Percentiles rank a stretch among this genome's conserved stretches.
phyloP scores from a whole-genome alignment of 2,797 vertebrate genomes.

The Dermochelys coriacea region DNA sequence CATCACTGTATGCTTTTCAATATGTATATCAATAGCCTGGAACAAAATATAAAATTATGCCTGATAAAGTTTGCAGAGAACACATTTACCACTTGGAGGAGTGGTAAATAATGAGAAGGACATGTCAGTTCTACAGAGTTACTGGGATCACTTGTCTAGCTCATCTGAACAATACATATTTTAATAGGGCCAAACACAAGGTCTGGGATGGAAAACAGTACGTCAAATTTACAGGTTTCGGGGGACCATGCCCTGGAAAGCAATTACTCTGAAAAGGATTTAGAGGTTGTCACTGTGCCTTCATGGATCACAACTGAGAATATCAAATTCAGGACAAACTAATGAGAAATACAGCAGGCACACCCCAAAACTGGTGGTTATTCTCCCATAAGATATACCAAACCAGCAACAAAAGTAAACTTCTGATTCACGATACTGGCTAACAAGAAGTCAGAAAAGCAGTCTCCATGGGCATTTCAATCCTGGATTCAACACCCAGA shows the following conservation, averaged over 20 bases:
- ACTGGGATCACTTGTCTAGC: neutral
- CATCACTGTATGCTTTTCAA: neutral
- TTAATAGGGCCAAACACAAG: neutral
- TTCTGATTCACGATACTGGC: too few species aligned
- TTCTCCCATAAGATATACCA: too few species aligned
- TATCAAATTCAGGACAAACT: too few species aligned
- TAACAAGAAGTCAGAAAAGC: too few species aligned
- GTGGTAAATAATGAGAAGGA: neutral
- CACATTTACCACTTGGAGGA: neutral
- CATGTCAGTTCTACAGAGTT: neutral
- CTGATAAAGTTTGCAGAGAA: neutral
- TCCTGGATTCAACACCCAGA: too few species aligned
- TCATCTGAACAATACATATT: neutral
- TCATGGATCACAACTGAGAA: too few species aligned
- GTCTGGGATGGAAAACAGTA: neutral
- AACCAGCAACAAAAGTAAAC: too few species aligned
- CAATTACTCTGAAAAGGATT: neutral
- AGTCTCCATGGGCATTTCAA: too few species aligned
- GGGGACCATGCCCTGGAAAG: neutral
- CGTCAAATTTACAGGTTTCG: neutral
- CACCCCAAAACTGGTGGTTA: too few species aligned
- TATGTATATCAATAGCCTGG: neutral
- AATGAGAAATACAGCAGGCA: too few species aligned
- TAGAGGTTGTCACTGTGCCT: too few species aligned
- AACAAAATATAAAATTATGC: neutral